Evolutionary conservation across 2,797 vertebrate genomes (phyloP).

Genomic region (Anas acuta): DNA sequence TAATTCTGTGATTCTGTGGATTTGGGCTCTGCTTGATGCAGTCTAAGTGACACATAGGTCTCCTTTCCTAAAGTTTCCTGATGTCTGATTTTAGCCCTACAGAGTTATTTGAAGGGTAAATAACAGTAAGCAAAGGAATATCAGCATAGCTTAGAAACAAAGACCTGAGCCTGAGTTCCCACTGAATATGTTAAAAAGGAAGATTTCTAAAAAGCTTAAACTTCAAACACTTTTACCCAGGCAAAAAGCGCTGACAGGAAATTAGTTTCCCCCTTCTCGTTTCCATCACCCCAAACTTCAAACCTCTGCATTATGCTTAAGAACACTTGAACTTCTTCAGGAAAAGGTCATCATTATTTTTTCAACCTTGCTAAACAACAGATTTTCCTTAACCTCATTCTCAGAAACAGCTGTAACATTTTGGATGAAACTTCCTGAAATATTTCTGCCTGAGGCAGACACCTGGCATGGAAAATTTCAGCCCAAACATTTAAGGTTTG

Average conservation of each 20-base stretch:
- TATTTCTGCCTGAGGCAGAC: conserved; percentile 59
- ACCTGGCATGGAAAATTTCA: conserved; percentile 65
- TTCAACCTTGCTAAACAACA: conserved; percentile 41
- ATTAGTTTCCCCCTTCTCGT: not conserved
- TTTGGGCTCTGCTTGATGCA: not conserved
- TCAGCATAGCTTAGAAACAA: not conserved
- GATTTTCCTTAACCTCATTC: conserved; percentile 43
- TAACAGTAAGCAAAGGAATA: not conserved
- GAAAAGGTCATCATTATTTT: not conserved
- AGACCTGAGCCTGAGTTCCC: not conserved
- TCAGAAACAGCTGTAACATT: conserved; percentile 62
- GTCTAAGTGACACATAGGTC: not conserved
- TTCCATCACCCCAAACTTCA: not conserved
- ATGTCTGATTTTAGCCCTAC: not conserved
- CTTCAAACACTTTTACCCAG: not conserved
- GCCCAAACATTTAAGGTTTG: conserved; percentile 59
- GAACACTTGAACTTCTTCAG: not conserved
- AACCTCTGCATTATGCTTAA: not conserved
- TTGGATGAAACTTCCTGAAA: conserved; percentile 60
- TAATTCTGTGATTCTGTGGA: not conserved
- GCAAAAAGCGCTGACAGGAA: not conserved
- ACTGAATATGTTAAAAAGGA: not conserved
- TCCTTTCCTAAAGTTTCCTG: not conserved
- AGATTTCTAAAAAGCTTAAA: not conserved
- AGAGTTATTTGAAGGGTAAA: not conserved